Evolutionary conservation across 2,113 vertebrate species (phyloP), one percentile per base, ranked within the genome.

Genomic region (human (Homo sapiens)): DNA sequence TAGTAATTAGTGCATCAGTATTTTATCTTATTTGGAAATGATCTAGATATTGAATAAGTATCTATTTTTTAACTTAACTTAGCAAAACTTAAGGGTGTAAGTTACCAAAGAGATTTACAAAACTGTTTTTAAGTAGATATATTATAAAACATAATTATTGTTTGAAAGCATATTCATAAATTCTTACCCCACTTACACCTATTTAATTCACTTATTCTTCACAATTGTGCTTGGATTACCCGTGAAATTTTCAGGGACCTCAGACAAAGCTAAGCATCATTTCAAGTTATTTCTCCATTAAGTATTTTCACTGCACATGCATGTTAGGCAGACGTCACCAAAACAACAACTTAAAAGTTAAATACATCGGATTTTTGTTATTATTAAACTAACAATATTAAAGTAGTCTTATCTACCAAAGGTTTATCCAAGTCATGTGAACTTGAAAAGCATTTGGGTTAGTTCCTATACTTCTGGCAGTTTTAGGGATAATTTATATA

Each of bases 11-110:
- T 82, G 25, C 57, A 66, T 79, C 48, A 79, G 4, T 70, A 85
- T 45, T 78, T 89, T 76, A 66, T 87, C 23, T 96, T 88, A 89
- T 70, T 93, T 89, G 48, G 59, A 93, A 96, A 89, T 68, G 32
- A 83, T 81, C 40, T 76, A 68, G 18, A 68, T 66, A 76, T 45
- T 83, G 68, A 68, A 0, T 78, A 81, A 76, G 43, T 43, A 70
- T 27, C 70, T n/a, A 25, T 57, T 55, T 91, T 85, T 48, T 55
- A 35, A 7, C 68, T 48, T 55, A 35, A 7, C 68, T 83, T 70
- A 50, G 70, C 27, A 93, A 59, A 93, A 88, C 50, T 70, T 91
- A 72, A 93, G 66, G 13, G 50, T 76, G 48, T 13, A 76, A 40
- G 75, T 79, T 79, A 40, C 35, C 43, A 50, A 50, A 79, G 48